Percentiles rank a stretch among this genome's conserved stretches.
These are phyloP conservation scores for Corbicula japonica DNA, from an alignment of 2,888 invertebrate genomes.

Conservation along the genomic window DNA sequence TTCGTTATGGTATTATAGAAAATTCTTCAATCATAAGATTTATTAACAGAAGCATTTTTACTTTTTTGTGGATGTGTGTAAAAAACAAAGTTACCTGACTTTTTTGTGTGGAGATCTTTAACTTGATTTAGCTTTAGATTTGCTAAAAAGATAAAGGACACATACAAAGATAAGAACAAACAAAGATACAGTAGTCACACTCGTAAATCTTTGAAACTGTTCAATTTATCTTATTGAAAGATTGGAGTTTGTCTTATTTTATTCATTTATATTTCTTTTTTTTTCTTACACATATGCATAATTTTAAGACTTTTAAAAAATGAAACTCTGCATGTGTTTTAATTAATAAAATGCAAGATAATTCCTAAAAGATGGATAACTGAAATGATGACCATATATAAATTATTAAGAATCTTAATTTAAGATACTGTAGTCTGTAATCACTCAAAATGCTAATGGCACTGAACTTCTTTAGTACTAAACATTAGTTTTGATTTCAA, in stretches of 20 bases:
- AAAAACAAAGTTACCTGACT: conserved; percentile 61
- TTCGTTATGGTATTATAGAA: background rate
- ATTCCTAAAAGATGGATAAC: no score
- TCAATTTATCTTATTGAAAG: background rate
- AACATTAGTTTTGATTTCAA: no score
- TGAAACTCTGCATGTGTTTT: background rate
- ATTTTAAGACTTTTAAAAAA: background rate
- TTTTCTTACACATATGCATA: background rate
- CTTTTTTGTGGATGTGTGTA: background rate
- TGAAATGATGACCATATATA: no score
- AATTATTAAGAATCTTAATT: no score
- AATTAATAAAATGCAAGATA: no score
- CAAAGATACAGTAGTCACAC: no score
- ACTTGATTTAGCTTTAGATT: conserved; percentile 66
- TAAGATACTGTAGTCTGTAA: no score
- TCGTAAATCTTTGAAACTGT: background rate
- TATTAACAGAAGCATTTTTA: background rate
- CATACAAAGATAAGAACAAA: background rate
- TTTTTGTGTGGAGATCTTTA: conserved; percentile 69
- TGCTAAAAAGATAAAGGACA: conserved; percentile 61
- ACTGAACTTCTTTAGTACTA: no score
- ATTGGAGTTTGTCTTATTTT: background rate
- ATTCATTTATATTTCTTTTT: background rate
- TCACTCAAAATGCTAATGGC: no score
- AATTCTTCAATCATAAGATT: background rate